phyloP scores from a whole-genome alignment of 1,140 invertebrate genomes.

The Brachionus angularis region DNA sequence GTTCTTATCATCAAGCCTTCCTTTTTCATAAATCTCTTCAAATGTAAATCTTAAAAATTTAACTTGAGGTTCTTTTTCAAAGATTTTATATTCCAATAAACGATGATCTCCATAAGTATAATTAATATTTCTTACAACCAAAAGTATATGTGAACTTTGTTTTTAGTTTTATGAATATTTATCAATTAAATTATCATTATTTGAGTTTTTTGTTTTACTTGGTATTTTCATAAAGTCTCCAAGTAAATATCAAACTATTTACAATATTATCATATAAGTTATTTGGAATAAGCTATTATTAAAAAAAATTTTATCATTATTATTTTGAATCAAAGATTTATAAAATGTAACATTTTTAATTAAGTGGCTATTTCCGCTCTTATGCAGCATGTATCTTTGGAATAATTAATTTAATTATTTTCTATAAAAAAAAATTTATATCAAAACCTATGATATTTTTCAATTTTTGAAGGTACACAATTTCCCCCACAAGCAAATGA shows the following conservation, averaged over 20 bases:
- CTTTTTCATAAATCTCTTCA: neutral
- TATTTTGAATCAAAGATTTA: neutral
- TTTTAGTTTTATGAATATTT: too few species aligned
- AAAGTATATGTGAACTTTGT: constrained; percentile 1
- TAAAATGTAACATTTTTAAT: neutral
- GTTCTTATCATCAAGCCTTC: neutral
- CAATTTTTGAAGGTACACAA: neutral
- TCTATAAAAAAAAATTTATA: neutral
- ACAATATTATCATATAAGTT: constrained; percentile 1
- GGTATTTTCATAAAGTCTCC: neutral
- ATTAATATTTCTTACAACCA: constrained; percentile 3
- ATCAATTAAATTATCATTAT: too few species aligned
- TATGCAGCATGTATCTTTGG: neutral
- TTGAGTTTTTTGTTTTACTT: too few species aligned
- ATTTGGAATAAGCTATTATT: neutral
- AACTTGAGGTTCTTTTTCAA: constrained; percentile 15
- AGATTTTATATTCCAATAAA: constrained; percentile 14
- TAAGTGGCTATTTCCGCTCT: neutral
- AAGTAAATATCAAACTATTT: neutral
- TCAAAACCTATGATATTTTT: constrained; percentile 4
- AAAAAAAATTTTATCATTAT: neutral
- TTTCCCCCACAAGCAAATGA: constrained; percentile 4
- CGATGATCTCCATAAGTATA: neutral
- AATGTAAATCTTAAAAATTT: constrained; percentile 16
- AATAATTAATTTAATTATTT: neutral